phyloP scores from a whole-genome alignment of 2,113 vertebrate genomes.

The Otus sunia region DNA sequence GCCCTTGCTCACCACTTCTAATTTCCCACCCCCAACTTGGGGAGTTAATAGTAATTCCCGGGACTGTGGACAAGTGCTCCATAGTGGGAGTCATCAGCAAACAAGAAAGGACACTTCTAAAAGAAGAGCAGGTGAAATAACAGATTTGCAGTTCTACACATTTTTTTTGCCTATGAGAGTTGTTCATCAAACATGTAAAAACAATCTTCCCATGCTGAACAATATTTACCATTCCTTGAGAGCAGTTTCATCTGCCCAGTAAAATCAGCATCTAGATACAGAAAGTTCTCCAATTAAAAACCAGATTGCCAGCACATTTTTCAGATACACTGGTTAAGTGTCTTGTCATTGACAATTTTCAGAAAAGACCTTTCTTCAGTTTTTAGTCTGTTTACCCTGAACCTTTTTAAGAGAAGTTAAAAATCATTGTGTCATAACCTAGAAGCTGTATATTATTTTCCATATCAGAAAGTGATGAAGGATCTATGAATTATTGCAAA shows the following conservation, averaged over 20 bases:
- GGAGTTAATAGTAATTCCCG: slow-evolving; percentile 63
- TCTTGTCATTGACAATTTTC: not conserved
- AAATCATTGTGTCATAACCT: not conserved
- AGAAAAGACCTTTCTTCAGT: not conserved
- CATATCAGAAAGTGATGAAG: not conserved
- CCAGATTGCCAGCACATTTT: not conserved
- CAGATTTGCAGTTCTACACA: not conserved
- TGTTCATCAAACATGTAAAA: not conserved
- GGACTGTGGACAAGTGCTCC: slow-evolving; percentile 65
- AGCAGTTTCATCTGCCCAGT: not conserved
- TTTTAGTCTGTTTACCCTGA: not conserved
- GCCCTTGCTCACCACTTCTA: not conserved
- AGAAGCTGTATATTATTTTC: not conserved
- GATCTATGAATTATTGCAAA: not conserved
- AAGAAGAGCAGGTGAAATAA: slow-evolving; percentile 67
- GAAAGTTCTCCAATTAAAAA: not conserved
- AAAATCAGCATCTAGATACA: not conserved
- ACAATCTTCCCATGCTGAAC: not conserved
- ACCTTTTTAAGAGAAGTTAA: not conserved
- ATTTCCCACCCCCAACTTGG: slow-evolving; percentile 39
- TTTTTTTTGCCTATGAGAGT: not conserved
- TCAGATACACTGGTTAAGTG: not conserved
- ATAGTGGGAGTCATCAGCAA: slow-evolving; percentile 61
- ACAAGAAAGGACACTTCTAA: slow-evolving; percentile 42
- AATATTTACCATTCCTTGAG: not conserved